Evolutionary conservation across 2,113 vertebrate species (phyloP).

Genomic region (Arvicanthis niloticus): DNA sequence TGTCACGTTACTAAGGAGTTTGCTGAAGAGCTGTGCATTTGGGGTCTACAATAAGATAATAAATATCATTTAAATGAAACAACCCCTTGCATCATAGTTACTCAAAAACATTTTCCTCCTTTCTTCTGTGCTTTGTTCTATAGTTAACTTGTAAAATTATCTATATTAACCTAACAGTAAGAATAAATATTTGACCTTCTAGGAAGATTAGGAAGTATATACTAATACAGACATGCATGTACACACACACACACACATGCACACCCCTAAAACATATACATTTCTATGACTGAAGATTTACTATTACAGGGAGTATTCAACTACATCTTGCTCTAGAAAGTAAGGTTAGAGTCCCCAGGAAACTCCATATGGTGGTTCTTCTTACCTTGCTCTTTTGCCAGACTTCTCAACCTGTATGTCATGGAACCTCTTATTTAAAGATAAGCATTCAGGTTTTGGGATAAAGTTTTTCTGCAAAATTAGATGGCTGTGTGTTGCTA

Average conservation of each 20-base stretch:
- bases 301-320: conserved; percentile 28
- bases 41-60: neutral
- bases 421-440: conserved; percentile 58
- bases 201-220: neutral
- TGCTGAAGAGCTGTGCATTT: neutral
- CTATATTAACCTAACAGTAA: neutral
- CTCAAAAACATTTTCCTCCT: neutral
- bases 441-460: conserved; percentile 55
- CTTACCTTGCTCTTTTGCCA: neutral
- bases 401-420: neutral
- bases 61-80: neutral
- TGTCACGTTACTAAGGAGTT: neutral
- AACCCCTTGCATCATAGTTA: neutral
- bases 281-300: conserved; percentile 52
- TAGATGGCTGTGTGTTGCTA: conserved; percentile 61
- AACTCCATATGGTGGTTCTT: neutral
- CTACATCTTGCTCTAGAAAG: conserved; percentile 38
- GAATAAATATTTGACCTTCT: conserved; percentile 37
- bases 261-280: neutral
- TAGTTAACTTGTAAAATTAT: conserved; percentile 32
- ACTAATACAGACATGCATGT: neutral
- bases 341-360: neutral
- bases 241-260: neutral
- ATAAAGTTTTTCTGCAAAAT: conserved; percentile 60
- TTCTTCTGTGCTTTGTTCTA: neutral